A percentile compares a stretch with the other conserved stretches of the same genome.
Evolutionary conservation across 2,113 vertebrate species (phyloP).

Genomic region (Perca fluviatilis): DNA sequence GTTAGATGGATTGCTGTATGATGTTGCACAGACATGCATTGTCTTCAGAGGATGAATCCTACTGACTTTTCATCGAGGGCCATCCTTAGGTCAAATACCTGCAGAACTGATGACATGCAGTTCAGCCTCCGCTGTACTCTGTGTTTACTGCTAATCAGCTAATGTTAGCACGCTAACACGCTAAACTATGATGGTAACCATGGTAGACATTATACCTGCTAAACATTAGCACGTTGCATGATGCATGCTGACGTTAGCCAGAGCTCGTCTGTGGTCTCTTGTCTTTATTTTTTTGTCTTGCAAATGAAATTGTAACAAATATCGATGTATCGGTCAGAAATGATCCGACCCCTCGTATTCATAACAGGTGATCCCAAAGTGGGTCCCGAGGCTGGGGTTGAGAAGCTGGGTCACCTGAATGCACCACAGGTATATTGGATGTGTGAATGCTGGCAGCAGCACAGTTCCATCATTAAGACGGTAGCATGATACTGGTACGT

Average conservation of each 20-base stretch:
- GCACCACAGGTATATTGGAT: background rate
- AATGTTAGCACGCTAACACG: background rate
- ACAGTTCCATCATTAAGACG: too few species aligned
- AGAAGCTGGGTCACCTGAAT: background rate
- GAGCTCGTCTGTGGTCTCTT: background rate
- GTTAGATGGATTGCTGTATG: too few species aligned
- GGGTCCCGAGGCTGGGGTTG: background rate
- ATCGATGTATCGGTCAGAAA: background rate
- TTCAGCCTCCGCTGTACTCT: too few species aligned
- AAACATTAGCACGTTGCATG: too few species aligned
- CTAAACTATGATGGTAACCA: background rate
- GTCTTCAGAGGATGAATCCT: background rate
- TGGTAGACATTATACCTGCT: too few species aligned
- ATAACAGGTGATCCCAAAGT: background rate
- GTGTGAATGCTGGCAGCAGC: too few species aligned
- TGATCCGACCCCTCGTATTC: background rate
- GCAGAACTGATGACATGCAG: too few species aligned
- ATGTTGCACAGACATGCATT: too few species aligned
- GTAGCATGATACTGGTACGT: too few species aligned
- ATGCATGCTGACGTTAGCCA: background rate
- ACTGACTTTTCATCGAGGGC: background rate
- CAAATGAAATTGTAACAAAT: background rate
- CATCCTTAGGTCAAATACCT: too few species aligned
- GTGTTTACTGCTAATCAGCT: too few species aligned
- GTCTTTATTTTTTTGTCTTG: background rate